A percentile compares a stretch with the other conserved stretches of the same genome.
phyloP scores from a whole-genome alignment of 2,888 invertebrate species.

The Tetranychus truncatus region DNA sequence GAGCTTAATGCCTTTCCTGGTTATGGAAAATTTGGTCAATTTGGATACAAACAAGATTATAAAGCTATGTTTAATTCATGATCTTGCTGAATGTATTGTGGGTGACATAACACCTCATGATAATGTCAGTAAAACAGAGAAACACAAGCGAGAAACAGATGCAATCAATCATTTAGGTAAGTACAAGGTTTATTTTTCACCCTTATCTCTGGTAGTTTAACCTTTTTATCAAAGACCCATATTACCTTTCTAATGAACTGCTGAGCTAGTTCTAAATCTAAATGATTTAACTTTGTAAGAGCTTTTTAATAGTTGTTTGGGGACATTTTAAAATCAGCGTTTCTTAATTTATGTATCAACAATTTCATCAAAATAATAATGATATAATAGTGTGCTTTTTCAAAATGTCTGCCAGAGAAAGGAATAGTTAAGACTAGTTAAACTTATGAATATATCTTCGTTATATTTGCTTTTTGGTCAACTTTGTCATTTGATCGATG shows the following conservation, averaged over 20 bases:
- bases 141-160: constrained; percentile 60
- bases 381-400: background rate
- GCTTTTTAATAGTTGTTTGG: no score
- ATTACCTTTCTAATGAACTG: background rate
- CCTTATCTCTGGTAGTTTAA: background rate
- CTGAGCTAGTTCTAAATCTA: background rate
- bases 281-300: no score
- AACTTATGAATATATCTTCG: constrained; percentile 8
- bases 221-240: background rate
- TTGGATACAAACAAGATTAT: constrained; percentile 32
- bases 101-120: constrained; percentile 88
- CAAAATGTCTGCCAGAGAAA: background rate
- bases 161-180: constrained; percentile 31
- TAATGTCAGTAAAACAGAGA: constrained; percentile 54
- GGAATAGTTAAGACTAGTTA: background rate
- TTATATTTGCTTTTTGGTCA: background rate
- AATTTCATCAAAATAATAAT: no score
- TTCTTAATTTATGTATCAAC: no score
- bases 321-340: no score
- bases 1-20: constrained; percentile 64
- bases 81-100: constrained; percentile 85
- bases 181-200: background rate
- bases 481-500: background rate
- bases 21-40: constrained; percentile 31
- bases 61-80: constrained; percentile 73